These are phyloP conservation scores for Anguilla rostrata DNA, from an alignment of 2,113 vertebrate species.

Conservation along the genomic window DNA sequence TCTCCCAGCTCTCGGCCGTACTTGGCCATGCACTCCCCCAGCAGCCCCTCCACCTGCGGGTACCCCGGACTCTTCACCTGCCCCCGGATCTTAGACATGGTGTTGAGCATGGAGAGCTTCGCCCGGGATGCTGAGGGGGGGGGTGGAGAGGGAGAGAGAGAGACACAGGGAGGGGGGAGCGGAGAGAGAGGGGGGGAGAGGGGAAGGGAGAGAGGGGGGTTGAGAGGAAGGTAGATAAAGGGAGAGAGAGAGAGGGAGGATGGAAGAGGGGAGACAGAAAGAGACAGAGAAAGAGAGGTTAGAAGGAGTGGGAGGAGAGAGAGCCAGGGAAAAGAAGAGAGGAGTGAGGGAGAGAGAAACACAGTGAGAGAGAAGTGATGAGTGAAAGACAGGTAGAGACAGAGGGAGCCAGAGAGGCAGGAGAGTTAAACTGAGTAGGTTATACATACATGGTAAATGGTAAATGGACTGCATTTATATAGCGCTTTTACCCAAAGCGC, in stretches of 20 bases:
- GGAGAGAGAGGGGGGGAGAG: not conserved
- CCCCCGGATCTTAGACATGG: constrained; percentile 91
- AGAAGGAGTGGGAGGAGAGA: too few species aligned
- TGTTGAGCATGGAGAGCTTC: constrained; percentile 92
- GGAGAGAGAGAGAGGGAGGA: not conserved
- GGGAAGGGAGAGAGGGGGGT: too few species aligned
- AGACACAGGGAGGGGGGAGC: not conserved
- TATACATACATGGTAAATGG: too few species aligned
- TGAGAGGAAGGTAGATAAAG: not conserved
- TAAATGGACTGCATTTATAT: too few species aligned
- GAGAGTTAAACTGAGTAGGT: not conserved
- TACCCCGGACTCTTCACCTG: constrained; percentile 91
- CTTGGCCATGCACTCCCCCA: constrained; percentile 91
- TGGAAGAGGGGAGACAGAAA: too few species aligned
- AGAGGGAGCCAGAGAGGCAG: too few species aligned
- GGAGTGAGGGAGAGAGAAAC: too few species aligned
- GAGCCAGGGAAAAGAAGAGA: too few species aligned
- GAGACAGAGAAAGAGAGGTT: too few species aligned
- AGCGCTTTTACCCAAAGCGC: too few species aligned
- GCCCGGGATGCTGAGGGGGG: constrained; percentile 77
- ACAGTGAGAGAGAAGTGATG: not conserved
- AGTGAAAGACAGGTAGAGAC: too few species aligned
- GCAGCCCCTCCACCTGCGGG: constrained; percentile 88
- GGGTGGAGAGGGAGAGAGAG: not conserved
- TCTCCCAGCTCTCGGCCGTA: constrained; percentile 87